These are phyloP conservation scores for Meteorus cinctellus DNA, from an alignment of 2,888 invertebrate genomes.

Conservation along the genomic window DNA sequence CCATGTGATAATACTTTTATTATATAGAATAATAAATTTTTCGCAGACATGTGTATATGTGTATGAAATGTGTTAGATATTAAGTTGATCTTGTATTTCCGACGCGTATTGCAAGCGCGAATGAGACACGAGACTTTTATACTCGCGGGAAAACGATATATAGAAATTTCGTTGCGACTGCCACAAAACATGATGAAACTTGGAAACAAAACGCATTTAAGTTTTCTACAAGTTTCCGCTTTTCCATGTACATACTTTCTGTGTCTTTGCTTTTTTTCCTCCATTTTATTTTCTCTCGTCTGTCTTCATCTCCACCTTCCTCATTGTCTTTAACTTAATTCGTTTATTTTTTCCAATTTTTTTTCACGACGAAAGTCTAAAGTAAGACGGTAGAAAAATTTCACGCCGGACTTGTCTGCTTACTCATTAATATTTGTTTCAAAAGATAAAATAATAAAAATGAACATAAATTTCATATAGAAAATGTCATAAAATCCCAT, in stretches of 20 bases:
- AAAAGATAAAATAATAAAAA: not conserved
- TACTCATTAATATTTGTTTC: not conserved
- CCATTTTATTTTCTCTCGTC: not conserved
- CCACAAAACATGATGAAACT: slow-evolving; percentile 35
- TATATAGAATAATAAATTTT: not conserved
- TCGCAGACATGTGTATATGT: not conserved
- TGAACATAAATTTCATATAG: not conserved
- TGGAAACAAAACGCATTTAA: slow-evolving; percentile 58
- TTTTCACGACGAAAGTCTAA: not conserved
- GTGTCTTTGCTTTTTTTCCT: not conserved
- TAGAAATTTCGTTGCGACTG: slow-evolving; percentile 24
- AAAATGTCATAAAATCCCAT: not conserved
- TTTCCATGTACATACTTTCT: slow-evolving; percentile 19
- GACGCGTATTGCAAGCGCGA: slow-evolving; percentile 21
- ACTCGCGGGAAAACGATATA: slow-evolving; percentile 25
- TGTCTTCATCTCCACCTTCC: not conserved
- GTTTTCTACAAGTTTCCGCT: slow-evolving; percentile 47
- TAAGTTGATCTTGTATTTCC: slow-evolving; percentile 6
- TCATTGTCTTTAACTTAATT: slow-evolving; percentile 9
- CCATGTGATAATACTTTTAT: not conserved
- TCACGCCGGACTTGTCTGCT: not conserved
- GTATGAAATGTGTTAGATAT: slow-evolving; percentile 2
- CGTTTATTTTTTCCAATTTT: not conserved
- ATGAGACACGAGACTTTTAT: slow-evolving; percentile 34
- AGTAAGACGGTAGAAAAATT: slow-evolving; percentile 4